phyloP scores from a whole-genome alignment of 2,113 vertebrate species.

The Laticauda laticaudata region DNA sequence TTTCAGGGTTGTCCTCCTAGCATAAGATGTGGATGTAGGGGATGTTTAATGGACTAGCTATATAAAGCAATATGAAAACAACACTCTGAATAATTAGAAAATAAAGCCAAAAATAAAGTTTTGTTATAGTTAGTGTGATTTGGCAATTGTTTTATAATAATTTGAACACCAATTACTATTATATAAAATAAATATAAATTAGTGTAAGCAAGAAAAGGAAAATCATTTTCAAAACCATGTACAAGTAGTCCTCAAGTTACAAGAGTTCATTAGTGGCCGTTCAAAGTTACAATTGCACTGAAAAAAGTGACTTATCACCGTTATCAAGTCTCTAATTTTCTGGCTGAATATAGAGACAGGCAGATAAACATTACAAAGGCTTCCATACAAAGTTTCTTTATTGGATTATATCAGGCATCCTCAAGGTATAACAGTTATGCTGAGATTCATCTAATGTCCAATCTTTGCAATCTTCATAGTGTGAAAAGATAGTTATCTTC shows the following conservation, averaged over 20 bases:
- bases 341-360: too few species aligned
- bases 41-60: neutral
- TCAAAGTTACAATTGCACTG: neutral
- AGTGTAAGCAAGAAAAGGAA: neutral
- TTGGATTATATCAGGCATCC: too few species aligned
- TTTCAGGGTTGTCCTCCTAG: conserved; percentile 8
- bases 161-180: neutral
- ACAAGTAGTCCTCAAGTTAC: neutral
- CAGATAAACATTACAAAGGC: too few species aligned
- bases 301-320: neutral
- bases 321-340: too few species aligned
- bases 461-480: too few species aligned
- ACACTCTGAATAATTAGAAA: neutral
- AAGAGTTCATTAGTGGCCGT: neutral
- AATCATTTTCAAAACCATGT: neutral
- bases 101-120: neutral
- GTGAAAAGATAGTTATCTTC: too few species aligned
- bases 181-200: neutral
- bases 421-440: too few species aligned
- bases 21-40: neutral
- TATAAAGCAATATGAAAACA: neutral
- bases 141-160: neutral
- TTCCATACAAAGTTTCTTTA: too few species aligned
- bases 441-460: too few species aligned
- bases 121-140: neutral